Evolutionary conservation across 2,113 vertebrate genomes (phyloP), one percentile per base, ranked within the genome.

Genomic region (Rafetus swinhoei): DNA sequence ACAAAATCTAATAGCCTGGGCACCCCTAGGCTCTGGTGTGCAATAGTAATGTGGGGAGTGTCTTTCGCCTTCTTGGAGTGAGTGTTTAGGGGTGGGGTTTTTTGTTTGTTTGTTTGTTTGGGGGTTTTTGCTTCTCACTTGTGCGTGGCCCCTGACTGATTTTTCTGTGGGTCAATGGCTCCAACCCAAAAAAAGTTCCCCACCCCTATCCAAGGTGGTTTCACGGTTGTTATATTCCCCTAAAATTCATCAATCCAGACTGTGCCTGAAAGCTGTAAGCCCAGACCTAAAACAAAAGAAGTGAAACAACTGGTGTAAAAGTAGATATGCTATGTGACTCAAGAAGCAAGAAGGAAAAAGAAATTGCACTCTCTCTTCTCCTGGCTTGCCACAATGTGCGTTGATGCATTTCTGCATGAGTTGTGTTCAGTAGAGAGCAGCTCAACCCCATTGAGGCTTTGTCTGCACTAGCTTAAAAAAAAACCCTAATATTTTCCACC

Each of bases 311-410:
- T 53, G 19, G 22, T 52, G 82, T 54, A 18, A 94, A 10, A 93
- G 53, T 16, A 87, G 9, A 25, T 86, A 19, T 85, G 56, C 16
- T 2, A 19, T 56, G n/a, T 3, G 59, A 6, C 65, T 13, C 32
- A 87, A n/a, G 72, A 90, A 92, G 29, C 82, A 90, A 85, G 87
- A 90, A 88, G 11, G 29, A 80, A 9, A 4, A 2, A 1, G 4
- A 82, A 87, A 60, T 77, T 69, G 59, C 50, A 95, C 54, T 25
- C 90, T 90, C 22, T 85, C 12, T 52, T 95, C 62, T 90, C 60
- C 56, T 19, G 77, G 54, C 32, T 0, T 89, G 29, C 87, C 55
- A 84, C 6, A 21, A 45, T 45, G 45, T 45, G 45, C 45, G 45
- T 86, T 87, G 52, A 88, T 53, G 87, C 14, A n/a, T 52, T 16